phyloP scores from a whole-genome alignment of 2,797 vertebrate genomes.

The Phoeniculus purpureus region DNA sequence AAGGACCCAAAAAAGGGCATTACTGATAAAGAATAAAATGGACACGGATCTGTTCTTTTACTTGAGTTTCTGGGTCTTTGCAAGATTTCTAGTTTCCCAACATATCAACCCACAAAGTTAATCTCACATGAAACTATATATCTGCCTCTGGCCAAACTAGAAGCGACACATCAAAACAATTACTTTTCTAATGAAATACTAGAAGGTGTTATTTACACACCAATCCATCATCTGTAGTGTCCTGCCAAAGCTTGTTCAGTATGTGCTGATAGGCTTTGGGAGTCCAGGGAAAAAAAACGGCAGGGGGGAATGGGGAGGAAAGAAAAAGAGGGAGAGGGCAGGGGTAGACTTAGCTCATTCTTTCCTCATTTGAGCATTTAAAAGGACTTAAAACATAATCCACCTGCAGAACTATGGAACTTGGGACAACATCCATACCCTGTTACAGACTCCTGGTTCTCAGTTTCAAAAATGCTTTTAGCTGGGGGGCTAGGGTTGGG shows the following conservation, averaged over 20 bases:
- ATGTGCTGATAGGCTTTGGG: neutral
- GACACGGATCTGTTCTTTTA: neutral
- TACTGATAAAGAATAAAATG: neutral
- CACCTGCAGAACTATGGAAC: neutral
- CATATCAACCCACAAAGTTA: conserved; percentile 13
- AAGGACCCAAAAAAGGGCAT: neutral
- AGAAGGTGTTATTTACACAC: neutral
- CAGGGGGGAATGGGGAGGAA: fast-evolving
- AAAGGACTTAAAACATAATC: neutral
- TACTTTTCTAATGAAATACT: conserved; percentile 36
- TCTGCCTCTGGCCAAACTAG: conserved; percentile 7
- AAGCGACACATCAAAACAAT: conserved; percentile 29
- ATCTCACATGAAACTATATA: neutral
- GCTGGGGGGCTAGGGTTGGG: neutral
- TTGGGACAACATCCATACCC: neutral
- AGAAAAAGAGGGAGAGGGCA: fast-evolving
- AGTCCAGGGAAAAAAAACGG: neutral
- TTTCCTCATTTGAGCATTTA: neutral
- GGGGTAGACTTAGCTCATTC: neutral
- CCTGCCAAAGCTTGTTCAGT: neutral
- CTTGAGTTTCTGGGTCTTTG: neutral
- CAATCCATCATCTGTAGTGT: neutral
- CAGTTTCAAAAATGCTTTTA: conserved; percentile 9
- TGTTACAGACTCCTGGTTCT: neutral
- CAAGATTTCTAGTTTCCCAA: neutral